Conservation (phyloP, 1,140 invertebrate species). For the Trichonephila clavipes region DNA sequence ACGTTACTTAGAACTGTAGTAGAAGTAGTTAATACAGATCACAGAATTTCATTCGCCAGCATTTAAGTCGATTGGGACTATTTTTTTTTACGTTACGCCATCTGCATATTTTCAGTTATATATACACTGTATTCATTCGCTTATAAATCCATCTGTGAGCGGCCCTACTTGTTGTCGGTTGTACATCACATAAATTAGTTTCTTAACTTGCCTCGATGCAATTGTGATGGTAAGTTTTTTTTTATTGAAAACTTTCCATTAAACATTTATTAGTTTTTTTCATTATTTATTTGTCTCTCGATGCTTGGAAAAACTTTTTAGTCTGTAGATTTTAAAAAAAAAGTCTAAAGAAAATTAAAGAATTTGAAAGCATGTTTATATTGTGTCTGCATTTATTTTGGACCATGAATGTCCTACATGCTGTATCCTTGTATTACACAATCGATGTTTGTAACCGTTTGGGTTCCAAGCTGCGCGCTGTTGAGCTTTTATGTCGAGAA, state of each 20-base stretch:
- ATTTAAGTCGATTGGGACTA: not conserved
- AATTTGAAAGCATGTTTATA: too few species aligned
- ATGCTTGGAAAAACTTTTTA: too few species aligned
- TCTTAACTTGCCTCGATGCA: not conserved
- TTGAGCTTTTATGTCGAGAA: too few species aligned
- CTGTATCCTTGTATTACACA: too few species aligned
- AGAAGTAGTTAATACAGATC: not conserved
- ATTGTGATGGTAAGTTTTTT: not conserved
- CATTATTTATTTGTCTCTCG: too few species aligned
- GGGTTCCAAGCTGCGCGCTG: too few species aligned
- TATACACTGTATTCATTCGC: not conserved
- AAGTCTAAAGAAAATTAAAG: too few species aligned
- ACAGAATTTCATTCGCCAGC: not conserved
- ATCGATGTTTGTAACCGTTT: too few species aligned
- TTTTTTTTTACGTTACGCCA: not conserved
- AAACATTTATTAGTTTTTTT: not conserved
- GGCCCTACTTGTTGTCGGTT: not conserved
- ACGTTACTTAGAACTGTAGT: not conserved
- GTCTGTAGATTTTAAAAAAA: too few species aligned
- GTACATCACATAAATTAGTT: not conserved
- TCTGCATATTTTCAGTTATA: conserved; percentile 10
- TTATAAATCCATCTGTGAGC: not conserved
- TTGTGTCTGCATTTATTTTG: too few species aligned
- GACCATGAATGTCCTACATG: too few species aligned
- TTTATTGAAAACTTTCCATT: not conserved